phyloP scores from a whole-genome alignment of 2,797 vertebrate genomes.

The Bovichtus variegatus region DNA sequence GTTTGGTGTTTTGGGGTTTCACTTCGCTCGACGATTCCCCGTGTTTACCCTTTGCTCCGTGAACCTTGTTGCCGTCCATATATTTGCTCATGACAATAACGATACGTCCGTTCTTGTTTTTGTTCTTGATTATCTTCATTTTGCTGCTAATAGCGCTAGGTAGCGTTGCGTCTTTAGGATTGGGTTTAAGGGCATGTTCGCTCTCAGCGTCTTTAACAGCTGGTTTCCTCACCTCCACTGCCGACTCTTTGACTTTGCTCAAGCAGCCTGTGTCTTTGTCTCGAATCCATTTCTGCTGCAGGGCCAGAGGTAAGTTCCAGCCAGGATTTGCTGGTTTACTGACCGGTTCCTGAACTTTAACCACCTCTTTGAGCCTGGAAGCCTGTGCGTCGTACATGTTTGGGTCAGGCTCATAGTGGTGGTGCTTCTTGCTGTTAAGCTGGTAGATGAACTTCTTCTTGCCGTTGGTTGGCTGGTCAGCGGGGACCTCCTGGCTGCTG shows the following conservation, averaged over 20 bases:
- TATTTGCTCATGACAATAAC: slow-evolving; percentile 99
- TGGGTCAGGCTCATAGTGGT: slow-evolving; percentile 94
- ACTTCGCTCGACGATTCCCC: slow-evolving; percentile 83
- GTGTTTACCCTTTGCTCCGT: slow-evolving; percentile 91
- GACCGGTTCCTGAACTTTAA: slow-evolving; percentile 81
- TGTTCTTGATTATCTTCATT: slow-evolving; percentile 99
- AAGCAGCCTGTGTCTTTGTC: slow-evolving; percentile 90
- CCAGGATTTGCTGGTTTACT: slow-evolving; percentile 84
- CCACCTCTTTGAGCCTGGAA: slow-evolving; percentile 87
- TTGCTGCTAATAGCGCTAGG: slow-evolving; percentile 90
- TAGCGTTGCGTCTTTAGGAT: slow-evolving; percentile 83
- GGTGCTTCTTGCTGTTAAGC: slow-evolving; percentile 96
- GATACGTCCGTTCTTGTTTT: slow-evolving; percentile 98
- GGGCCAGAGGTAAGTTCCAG: slow-evolving; percentile 84
- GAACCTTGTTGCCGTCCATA: slow-evolving; percentile 94
- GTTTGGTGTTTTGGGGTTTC: slow-evolving; percentile 74
- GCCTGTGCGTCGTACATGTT: slow-evolving; percentile 90
- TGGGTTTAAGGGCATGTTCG: slow-evolving; percentile 79
- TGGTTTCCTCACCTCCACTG: slow-evolving; percentile 79
- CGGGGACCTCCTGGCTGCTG: slow-evolving; percentile 88
- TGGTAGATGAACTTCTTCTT: slow-evolving; percentile 97
- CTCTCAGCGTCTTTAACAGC: slow-evolving; percentile 73
- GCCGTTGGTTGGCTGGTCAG: slow-evolving; percentile 89
- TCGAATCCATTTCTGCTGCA: slow-evolving; percentile 93
- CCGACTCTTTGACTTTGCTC: slow-evolving; percentile 89